Percentiles rank a stretch among this genome's conserved stretches.
Conservation (phyloP, 1,140 invertebrate genomes). For the Heterodera carotae region DNA sequence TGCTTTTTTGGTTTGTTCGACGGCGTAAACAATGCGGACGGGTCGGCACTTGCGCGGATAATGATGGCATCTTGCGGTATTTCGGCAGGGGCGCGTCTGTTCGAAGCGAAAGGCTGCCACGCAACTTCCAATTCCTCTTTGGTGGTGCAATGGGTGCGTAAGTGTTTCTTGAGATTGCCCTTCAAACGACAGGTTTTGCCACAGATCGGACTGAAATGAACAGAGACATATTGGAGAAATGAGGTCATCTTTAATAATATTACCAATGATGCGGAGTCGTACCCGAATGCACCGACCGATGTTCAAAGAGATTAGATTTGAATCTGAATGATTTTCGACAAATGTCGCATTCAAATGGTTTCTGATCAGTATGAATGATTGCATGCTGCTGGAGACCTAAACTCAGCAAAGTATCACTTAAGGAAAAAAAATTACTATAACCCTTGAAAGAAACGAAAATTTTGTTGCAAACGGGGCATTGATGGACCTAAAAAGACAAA, state of each 20-base stretch:
- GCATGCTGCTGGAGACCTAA: conserved; percentile 63
- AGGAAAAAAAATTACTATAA: conserved; percentile 24
- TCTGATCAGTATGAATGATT: conserved; percentile 72
- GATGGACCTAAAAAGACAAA: conserved; percentile 61
- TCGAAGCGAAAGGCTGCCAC: conserved; percentile 64
- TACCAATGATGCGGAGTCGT: conserved; percentile 56
- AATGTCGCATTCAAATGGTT: conserved; percentile 66
- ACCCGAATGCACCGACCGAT: conserved; percentile 62
- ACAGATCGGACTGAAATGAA: conserved; percentile 50
- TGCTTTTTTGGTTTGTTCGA: conserved; percentile 53
- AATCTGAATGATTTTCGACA: conserved; percentile 65
- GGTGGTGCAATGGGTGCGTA: conserved; percentile 60
- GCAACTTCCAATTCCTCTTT: conserved; percentile 65
- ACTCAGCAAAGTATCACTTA: conserved; percentile 9
- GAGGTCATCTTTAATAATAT: background rate
- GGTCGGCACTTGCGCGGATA: conserved; percentile 55
- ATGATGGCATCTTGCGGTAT: conserved; percentile 64
- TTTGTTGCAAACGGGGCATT: conserved; percentile 64
- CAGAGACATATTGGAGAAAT: background rate
- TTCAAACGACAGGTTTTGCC: conserved; percentile 62
- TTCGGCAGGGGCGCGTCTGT: conserved; percentile 63
- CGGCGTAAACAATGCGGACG: conserved; percentile 53
- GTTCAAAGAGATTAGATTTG: conserved; percentile 65
- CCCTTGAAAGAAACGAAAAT: conserved; percentile 66
- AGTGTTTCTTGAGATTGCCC: conserved; percentile 58